Evolutionary conservation across 2,113 vertebrate species (phyloP), one percentile per base, ranked within the genome.

Genomic region (Tichodroma muraria): DNA sequence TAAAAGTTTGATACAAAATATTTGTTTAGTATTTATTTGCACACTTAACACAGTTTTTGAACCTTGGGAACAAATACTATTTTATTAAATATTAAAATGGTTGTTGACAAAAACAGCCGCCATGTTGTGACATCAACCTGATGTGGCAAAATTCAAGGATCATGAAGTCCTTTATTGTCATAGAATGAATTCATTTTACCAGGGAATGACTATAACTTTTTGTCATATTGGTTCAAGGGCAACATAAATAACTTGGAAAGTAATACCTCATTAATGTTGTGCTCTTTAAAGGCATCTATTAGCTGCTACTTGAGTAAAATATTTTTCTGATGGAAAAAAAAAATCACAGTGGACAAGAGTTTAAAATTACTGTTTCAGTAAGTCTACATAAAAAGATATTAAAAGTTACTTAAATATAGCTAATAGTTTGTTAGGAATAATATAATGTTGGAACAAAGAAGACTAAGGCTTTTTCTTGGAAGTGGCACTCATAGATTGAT

Each of bases 1-100:
- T 97, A 98, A 96, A 97, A 95, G 65, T 98, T 98, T 98, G 95
- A 98, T 98, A 98, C 90, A 96, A 98, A 97, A 96, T 79, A 61
- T 89, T 87, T 96, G 91, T 96, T 96, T 81, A 96, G 68, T 97
- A 90, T 97, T 97, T 97, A 97, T 98, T 97, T 94, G 71, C 75
- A 90, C 50, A 80, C 71, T 95, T 92, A 61, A 92, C 79, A 52
- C 11, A 50, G 18, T 68, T 87, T 88, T 85, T 86, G 28, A 57
- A 59, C 78, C 61, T 91, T 8, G 64, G 71, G 84, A 42, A 90
- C 44, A 93, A 35, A 22, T 45, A 63, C 64, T 64, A 52, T 64
- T 95, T 91, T 94, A 61, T 80, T 73, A 79, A 63, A 15, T 50
- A 44, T 57, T 83, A 50, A 61, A 11, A 4, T 35, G 56, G 31